phyloP scores from a whole-genome alignment of 2,797 vertebrate genomes.

The Gallinago solitaria region DNA sequence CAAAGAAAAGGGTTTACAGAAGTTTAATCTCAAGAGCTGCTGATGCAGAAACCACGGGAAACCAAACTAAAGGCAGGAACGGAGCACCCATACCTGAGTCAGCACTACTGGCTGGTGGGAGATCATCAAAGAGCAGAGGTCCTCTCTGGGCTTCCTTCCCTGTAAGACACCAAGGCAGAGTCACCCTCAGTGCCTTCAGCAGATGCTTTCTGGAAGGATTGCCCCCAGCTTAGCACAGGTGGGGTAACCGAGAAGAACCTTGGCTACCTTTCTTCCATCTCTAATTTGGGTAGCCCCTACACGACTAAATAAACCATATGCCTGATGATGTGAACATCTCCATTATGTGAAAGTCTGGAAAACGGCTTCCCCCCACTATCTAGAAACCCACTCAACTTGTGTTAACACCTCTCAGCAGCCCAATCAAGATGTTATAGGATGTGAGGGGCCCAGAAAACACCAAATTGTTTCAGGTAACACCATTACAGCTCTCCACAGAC shows the following conservation, averaged over 20 bases:
- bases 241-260: not conserved
- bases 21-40: not conserved
- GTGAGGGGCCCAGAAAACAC: not conserved
- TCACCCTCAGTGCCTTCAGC: too few species aligned
- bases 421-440: accelerated
- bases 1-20: not conserved
- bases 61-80: not conserved
- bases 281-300: not conserved
- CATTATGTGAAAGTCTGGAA: not conserved
- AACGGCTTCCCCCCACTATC: not conserved
- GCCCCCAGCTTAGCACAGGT: not conserved
- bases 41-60: not conserved
- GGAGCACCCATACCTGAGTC: conserved; percentile 67
- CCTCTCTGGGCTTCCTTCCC: conserved; percentile 66
- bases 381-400: not conserved
- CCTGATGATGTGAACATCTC: not conserved
- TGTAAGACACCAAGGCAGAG: conserved; percentile 54
- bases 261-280: too few species aligned
- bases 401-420: not conserved
- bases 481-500: not conserved
- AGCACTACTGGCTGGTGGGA: conserved; percentile 68
- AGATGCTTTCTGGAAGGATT: not conserved
- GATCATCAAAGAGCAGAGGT: conserved; percentile 70
- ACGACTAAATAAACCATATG: not conserved
- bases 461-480: too few species aligned